Percentiles rank a stretch among this genome's conserved stretches.
Evolutionary conservation across 2,797 vertebrate genomes (phyloP).

Genomic region (Silurus aristotelis): DNA sequence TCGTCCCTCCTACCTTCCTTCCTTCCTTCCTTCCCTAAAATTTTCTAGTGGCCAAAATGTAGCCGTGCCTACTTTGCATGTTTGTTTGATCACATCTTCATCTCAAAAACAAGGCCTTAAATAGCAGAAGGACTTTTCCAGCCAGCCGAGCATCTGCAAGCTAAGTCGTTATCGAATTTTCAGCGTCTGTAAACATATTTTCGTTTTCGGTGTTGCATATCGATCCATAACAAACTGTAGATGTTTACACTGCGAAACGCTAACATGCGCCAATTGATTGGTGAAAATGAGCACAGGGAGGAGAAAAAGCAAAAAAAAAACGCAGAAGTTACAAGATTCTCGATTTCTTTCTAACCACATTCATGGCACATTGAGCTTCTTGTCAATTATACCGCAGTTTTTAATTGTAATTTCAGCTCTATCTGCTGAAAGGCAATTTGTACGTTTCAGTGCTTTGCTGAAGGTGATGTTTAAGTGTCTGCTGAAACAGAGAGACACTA

Average conservation of each 20-base stretch:
- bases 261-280: constrained; percentile 7
- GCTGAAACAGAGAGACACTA: constrained; percentile 14
- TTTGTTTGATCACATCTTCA: neutral
- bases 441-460: constrained; percentile 26
- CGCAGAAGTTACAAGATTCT: neutral
- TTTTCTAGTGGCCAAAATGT: neutral
- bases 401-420: constrained; percentile 6
- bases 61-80: neutral
- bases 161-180: constrained; percentile 38
- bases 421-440: constrained; percentile 4
- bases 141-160: constrained; percentile 13
- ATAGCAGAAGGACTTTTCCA: constrained; percentile 15
- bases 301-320: neutral
- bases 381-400: constrained; percentile 42
- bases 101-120: neutral
- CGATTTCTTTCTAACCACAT: neutral
- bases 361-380: constrained; percentile 14
- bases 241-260: neutral
- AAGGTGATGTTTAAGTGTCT: constrained; percentile 27
- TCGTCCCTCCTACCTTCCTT: neutral
- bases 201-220: constrained; percentile 19
- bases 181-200: constrained; percentile 47
- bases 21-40: neutral
- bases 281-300: constrained; percentile 8
- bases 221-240: constrained; percentile 15